phyloP scores from a whole-genome alignment of 1,140 invertebrate genomes.

The Ceratoteleas bidentatus region DNA sequence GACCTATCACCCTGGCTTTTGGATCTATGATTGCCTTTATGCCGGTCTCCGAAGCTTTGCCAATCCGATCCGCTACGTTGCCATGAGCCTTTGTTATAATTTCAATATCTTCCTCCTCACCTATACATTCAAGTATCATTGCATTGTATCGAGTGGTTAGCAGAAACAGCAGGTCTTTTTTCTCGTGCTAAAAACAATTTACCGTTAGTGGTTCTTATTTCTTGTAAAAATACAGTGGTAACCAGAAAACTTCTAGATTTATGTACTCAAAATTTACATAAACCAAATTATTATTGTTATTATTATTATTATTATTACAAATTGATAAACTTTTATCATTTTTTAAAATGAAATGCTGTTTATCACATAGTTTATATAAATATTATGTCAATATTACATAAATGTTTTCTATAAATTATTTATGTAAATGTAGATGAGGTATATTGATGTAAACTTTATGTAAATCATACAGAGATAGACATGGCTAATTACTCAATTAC shows the following conservation, averaged over 20 bases:
- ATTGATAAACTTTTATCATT: no score
- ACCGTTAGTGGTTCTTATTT: no score
- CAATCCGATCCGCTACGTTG: slow-evolving; percentile 95
- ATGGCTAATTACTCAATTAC: no score
- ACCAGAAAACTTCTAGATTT: no score
- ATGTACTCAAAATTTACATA: no score
- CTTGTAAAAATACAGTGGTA: no score
- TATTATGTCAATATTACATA: no score
- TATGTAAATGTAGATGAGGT: slow-evolving; percentile 32
- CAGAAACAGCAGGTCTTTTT: slow-evolving; percentile 97
- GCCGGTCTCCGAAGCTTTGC: slow-evolving; percentile 95
- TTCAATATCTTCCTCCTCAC: slow-evolving; percentile 90
- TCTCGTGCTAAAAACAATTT: slow-evolving; percentile 87
- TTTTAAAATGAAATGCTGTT: neutral
- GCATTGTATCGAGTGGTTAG: slow-evolving; percentile 97
- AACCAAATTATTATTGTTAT: no score
- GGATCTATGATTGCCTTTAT: slow-evolving; percentile 98
- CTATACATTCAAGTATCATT: slow-evolving; percentile 97
- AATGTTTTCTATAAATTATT: no score
- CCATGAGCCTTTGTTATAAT: slow-evolving; percentile 98
- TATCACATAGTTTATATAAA: no score
- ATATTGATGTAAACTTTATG: neutral
- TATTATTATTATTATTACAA: no score
- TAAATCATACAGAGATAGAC: no score
- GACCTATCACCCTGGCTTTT: slow-evolving; percentile 95